These are phyloP conservation scores for Catharus ustulatus DNA, from an alignment of 2,797 vertebrate species.

Conservation along the genomic window DNA sequence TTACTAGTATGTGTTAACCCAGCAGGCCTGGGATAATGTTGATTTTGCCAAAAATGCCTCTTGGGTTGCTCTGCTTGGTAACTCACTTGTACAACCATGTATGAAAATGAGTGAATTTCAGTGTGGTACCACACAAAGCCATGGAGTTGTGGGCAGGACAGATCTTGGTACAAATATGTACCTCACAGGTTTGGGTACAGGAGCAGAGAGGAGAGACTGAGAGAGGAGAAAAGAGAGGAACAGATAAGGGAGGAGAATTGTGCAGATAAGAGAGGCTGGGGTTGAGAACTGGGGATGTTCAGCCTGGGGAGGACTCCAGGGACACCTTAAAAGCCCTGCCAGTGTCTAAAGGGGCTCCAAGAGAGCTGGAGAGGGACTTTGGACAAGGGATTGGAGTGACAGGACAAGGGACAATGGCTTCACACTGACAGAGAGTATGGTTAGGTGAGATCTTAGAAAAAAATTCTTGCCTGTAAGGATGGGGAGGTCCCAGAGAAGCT, in stretches of 20 bases:
- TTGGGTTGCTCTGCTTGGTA: background rate
- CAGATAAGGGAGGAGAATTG: background rate
- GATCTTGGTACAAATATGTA: background rate
- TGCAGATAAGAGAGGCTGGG: background rate
- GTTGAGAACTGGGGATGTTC: background rate
- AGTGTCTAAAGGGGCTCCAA: background rate
- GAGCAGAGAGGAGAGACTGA: background rate
- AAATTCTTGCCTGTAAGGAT: background rate
- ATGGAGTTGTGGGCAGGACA: background rate
- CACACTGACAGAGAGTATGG: background rate
- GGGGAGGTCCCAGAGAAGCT: background rate
- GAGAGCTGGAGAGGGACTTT: background rate
- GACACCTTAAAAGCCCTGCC: background rate
- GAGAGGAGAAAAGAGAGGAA: background rate
- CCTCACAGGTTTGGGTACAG: conserved; percentile 7
- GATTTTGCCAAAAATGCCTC: background rate
- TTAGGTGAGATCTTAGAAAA: too few species aligned
- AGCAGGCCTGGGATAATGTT: background rate
- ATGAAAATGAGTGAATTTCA: background rate
- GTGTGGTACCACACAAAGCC: background rate
- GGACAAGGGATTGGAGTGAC: background rate
- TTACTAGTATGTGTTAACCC: background rate
- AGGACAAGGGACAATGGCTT: background rate
- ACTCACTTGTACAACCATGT: background rate
- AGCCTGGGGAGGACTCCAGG: background rate